Evolutionary conservation across 2,113 vertebrate species (phyloP).

Genomic region (Solenodon paradoxus): DNA sequence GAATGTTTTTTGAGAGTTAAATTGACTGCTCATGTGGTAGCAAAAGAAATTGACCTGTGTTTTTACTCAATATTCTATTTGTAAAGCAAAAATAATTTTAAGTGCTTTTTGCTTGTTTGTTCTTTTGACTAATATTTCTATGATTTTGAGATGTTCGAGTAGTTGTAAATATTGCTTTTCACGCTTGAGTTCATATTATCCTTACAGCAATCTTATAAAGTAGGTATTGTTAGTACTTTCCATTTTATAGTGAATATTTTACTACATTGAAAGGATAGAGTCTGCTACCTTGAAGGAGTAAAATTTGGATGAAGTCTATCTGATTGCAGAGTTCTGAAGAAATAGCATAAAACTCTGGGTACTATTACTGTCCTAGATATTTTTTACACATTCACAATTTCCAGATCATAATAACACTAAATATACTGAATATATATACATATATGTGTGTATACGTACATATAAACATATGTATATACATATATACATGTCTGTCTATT

Average conservation of each 20-base stretch:
- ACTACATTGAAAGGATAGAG: neutral
- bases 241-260: neutral
- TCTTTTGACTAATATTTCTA: neutral
- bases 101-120: neutral
- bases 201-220: neutral
- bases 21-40: neutral
- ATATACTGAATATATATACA: neutral
- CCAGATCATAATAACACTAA: neutral
- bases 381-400: neutral
- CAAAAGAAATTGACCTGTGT: neutral
- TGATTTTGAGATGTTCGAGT: neutral
- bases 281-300: neutral
- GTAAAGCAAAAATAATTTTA: neutral
- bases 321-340: neutral
- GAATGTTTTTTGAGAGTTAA: neutral
- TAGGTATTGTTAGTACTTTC: neutral
- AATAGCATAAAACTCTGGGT: neutral
- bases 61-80: neutral
- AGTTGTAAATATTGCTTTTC: neutral
- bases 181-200: neutral
- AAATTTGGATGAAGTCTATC: neutral
- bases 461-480: too few relatives aligned
- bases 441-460: neutral
- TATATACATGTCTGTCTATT: too few relatives aligned
- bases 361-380: neutral